Evolutionary conservation across 1,140 invertebrate species (phyloP).

Genomic region (Mylabris phalerata): DNA sequence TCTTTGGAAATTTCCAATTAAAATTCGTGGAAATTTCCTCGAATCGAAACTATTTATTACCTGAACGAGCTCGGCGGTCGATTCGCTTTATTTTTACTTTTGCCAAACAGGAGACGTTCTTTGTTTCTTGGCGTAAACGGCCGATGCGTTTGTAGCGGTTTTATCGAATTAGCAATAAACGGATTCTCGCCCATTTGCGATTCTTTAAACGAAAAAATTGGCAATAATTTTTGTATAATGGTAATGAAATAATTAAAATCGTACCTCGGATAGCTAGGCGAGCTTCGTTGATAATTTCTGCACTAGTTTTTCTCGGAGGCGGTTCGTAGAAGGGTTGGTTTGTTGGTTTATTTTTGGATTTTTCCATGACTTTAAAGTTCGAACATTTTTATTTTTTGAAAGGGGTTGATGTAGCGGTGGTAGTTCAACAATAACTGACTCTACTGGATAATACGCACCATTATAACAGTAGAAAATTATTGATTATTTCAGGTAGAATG

Average conservation of each 20-base stretch:
- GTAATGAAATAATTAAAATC: neutral
- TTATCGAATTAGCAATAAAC: conserved; percentile 32
- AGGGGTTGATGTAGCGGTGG: no score
- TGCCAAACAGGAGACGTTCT: conserved; percentile 63
- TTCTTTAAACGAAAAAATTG: conserved; percentile 20
- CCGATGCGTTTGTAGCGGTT: conserved; percentile 59
- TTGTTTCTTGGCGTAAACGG: conserved; percentile 75
- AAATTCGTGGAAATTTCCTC: neutral
- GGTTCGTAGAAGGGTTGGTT: conserved; percentile 31
- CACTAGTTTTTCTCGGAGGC: conserved; percentile 53
- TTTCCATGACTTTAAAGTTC: no score
- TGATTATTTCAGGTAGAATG: conserved; percentile 29
- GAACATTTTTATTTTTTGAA: neutral
- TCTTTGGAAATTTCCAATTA: no score
- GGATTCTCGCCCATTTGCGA: conserved; percentile 35
- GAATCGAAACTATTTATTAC: conserved; percentile 40
- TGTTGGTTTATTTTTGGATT: no score
- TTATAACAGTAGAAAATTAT: conserved; percentile 13
- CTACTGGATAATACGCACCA: neutral
- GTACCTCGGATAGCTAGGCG: conserved; percentile 49
- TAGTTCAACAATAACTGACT: neutral
- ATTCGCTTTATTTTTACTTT: conserved; percentile 45
- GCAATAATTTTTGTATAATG: neutral
- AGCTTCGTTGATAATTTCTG: conserved; percentile 74
- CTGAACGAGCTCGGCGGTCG: conserved; percentile 74